Evolutionary conservation across 2,888 invertebrate species (phyloP).

Genomic region (Brachyopa scutellaris): DNA sequence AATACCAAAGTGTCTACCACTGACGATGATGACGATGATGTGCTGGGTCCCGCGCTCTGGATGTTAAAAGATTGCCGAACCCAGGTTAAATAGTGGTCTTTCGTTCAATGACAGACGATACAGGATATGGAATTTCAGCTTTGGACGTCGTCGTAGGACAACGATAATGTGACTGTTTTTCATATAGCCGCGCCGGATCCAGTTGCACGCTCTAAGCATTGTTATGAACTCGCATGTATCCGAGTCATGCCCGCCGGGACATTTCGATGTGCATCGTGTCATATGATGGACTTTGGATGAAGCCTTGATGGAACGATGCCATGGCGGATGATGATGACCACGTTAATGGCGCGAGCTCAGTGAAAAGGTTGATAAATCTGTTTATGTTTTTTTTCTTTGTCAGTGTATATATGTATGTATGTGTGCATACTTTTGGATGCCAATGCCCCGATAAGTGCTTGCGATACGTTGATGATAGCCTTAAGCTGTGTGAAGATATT

Average conservation of each 20-base stretch:
- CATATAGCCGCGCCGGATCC: neutral
- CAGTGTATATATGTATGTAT: neutral
- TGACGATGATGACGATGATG: slow-evolving; percentile 4
- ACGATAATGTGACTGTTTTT: neutral
- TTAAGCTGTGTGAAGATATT: slow-evolving; percentile 17
- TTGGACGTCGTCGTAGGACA: slow-evolving; percentile 45
- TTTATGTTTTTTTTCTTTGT: neutral
- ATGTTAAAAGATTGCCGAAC: slow-evolving; percentile 34
- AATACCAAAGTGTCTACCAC: neutral
- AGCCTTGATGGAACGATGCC: slow-evolving; percentile 2
- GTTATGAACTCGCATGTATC: slow-evolving; percentile 45
- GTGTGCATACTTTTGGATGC: slow-evolving; percentile 5
- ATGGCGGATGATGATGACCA: neutral
- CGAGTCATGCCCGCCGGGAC: slow-evolving; percentile 31
- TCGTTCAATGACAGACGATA: slow-evolving; percentile 15
- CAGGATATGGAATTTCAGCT: slow-evolving; percentile 36
- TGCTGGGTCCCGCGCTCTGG: neutral
- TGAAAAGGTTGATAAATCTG: slow-evolving; percentile 22
- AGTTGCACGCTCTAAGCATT: slow-evolving; percentile 28
- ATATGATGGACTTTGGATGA: slow-evolving; percentile 21
- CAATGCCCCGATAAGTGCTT: slow-evolving; percentile 10
- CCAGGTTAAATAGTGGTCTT: slow-evolving; percentile 42
- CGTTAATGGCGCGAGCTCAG: neutral
- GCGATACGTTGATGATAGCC: slow-evolving; percentile 16
- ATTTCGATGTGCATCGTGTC: slow-evolving; percentile 12